A percentile compares a stretch with the other conserved stretches of the same genome.
Evolutionary conservation across 2,113 vertebrate species (phyloP).

Genomic region (Sula dactylatra): DNA sequence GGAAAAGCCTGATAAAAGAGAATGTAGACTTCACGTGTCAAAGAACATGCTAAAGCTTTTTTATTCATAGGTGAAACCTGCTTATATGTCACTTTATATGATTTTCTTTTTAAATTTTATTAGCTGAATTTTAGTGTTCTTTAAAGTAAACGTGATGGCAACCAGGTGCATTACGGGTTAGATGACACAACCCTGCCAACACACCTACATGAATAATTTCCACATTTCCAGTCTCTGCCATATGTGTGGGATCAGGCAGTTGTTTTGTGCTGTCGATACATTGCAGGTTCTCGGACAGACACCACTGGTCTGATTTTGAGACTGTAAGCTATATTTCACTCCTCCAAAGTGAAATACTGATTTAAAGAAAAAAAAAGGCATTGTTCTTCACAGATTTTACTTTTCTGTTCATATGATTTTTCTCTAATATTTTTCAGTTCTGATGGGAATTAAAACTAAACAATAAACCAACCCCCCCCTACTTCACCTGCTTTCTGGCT

Average conservation of each 20-base stretch:
- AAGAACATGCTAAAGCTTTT: slow-evolving; percentile 9
- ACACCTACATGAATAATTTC: neutral
- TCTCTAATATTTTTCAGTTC: neutral
- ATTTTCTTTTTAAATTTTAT: slow-evolving; percentile 46
- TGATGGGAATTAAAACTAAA: neutral
- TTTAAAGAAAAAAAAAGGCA: too few relatives aligned
- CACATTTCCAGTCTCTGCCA: neutral
- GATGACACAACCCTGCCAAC: neutral
- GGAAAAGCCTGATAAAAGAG: slow-evolving; percentile 20
- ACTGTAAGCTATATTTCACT: neutral
- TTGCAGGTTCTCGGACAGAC: neutral
- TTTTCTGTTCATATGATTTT: accelerated
- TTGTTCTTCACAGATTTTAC: neutral
- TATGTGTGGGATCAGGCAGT: neutral
- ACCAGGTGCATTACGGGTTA: slow-evolving; percentile 7
- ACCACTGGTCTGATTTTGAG: neutral
- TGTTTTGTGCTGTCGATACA: neutral
- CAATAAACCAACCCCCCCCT: accelerated
- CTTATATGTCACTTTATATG: slow-evolving; percentile 11
- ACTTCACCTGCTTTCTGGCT: neutral
- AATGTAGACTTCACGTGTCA: neutral
- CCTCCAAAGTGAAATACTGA: neutral
- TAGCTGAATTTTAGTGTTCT: slow-evolving; percentile 35
- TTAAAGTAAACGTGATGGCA: slow-evolving; percentile 46
- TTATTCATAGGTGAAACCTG: neutral